Evolutionary conservation across 2,797 vertebrate genomes (phyloP), one percentile per base, ranked within the genome.

Genomic region (Lemur catta): DNA sequence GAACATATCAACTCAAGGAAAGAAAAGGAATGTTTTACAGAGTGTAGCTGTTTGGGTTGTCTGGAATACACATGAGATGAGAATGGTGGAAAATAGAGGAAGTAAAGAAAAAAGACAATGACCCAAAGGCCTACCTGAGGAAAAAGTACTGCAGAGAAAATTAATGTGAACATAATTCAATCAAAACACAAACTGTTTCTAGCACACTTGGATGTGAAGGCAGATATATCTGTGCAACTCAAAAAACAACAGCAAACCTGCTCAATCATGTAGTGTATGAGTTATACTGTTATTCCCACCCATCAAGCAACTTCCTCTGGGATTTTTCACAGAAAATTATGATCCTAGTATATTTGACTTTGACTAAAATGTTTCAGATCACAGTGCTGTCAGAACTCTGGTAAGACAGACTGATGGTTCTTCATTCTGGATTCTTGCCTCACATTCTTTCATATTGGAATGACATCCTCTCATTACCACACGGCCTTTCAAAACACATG

Each of bases 11-110:
- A 85, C 88, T 96, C 91, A 93, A 94, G 88, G 72, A 92, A 93
- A 97, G 88, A 94, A 94, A 81, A 67, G 92, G 86, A 86, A 95
- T 85, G 92, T 92, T 98, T 96, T 88, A 89, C 46, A 87, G 90
- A 96, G 76, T 15, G 55, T 17, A 91, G 90, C 95, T 92, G 92
- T 91, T 96, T 95, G 80, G 50, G 84, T 96, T 96, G 71, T 80
- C 86, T 93, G 88, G 89, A 95, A 96, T 81, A 95, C 84, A 94
- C 78, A 93, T 84, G 95, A 97, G 80, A 93, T 95, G 84, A 97
- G 94, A 3, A 93, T 52, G 1, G 0, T 92, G 71, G 96, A 92
- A 87, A 82, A 0, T 82, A 35, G 43, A 97, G 71, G 91, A 13
- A 75, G 65, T 0, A 48, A 84, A 79, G 18, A 50, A 46, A 65